A percentile compares a stretch with the other conserved stretches of the same genome.
Conservation (phyloP, 2,888 invertebrate genomes). For the Aelia acuminata region DNA sequence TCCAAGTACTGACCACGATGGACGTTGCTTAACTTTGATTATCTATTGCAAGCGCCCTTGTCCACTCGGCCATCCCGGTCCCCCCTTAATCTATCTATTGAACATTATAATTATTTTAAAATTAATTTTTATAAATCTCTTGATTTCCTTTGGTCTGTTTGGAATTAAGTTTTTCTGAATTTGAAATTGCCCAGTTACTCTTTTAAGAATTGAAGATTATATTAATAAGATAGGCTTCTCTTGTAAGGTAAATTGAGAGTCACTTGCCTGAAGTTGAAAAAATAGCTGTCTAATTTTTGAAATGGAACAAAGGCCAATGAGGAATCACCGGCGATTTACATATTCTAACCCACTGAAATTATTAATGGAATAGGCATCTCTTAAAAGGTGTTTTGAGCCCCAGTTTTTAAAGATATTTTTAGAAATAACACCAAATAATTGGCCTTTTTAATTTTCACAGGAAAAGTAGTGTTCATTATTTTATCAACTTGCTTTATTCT, state of each 20-base stretch:
- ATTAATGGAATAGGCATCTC: neutral
- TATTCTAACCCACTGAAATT: neutral
- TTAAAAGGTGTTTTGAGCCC: neutral
- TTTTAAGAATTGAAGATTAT: too few relatives aligned
- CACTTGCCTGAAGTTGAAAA: neutral
- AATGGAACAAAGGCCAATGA: neutral
- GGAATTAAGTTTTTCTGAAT: neutral
- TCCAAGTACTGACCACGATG: too few relatives aligned
- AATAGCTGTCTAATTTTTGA: neutral
- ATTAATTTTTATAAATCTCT: too few relatives aligned
- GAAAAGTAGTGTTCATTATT: neutral
- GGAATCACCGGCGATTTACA: neutral
- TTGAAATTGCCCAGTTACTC: neutral
- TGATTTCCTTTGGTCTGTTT: too few relatives aligned
- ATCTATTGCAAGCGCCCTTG: too few relatives aligned
- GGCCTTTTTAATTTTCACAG: neutral
- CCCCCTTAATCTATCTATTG: too few relatives aligned
- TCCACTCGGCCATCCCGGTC: too few relatives aligned
- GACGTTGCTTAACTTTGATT: too few relatives aligned
- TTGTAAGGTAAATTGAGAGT: neutral
- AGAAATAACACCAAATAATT: neutral
- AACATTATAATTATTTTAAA: too few relatives aligned
- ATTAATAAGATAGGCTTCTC: too few relatives aligned
- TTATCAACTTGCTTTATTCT: neutral
- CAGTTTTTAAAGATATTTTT: neutral